phyloP scores from a whole-genome alignment of 2,888 invertebrate species.

The Sinelater perroti region DNA sequence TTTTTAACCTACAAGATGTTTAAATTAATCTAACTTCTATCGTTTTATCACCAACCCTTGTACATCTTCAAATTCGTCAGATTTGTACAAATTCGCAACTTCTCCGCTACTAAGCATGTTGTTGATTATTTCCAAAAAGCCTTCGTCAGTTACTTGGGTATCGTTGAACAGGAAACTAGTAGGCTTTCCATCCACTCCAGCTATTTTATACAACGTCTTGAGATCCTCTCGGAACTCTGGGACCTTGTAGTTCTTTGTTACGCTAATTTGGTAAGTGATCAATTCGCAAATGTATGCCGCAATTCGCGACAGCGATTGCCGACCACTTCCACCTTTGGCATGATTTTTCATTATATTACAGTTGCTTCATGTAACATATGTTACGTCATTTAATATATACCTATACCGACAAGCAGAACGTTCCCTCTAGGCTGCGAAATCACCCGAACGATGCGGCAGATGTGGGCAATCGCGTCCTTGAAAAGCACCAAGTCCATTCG shows the following conservation, averaged over 20 bases:
- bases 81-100: slow-evolving; percentile 85
- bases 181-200: slow-evolving; percentile 79
- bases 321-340: slow-evolving; percentile 78
- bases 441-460: slow-evolving; percentile 82
- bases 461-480: slow-evolving; percentile 86
- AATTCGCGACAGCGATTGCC: slow-evolving; percentile 80
- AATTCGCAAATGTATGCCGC: slow-evolving; percentile 84
- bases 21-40: no score
- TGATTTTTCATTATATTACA: not conserved
- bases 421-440: slow-evolving; percentile 86
- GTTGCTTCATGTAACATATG: no score
- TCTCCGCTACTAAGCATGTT: slow-evolving; percentile 89
- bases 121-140: slow-evolving; percentile 88
- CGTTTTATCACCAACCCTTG: not conserved
- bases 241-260: slow-evolving; percentile 79
- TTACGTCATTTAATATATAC: slow-evolving; percentile 51
- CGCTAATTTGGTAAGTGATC: slow-evolving; percentile 79
- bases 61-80: slow-evolving; percentile 90
- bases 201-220: slow-evolving; percentile 74
- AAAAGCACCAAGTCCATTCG: slow-evolving; percentile 86
- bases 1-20: slow-evolving; percentile 60
- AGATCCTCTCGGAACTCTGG: slow-evolving; percentile 84
- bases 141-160: slow-evolving; percentile 84
- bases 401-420: slow-evolving; percentile 84
- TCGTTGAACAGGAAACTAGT: slow-evolving; percentile 87